Evolutionary conservation across 2,888 invertebrate species (phyloP).

Genomic region (Diaphora mendica): DNA sequence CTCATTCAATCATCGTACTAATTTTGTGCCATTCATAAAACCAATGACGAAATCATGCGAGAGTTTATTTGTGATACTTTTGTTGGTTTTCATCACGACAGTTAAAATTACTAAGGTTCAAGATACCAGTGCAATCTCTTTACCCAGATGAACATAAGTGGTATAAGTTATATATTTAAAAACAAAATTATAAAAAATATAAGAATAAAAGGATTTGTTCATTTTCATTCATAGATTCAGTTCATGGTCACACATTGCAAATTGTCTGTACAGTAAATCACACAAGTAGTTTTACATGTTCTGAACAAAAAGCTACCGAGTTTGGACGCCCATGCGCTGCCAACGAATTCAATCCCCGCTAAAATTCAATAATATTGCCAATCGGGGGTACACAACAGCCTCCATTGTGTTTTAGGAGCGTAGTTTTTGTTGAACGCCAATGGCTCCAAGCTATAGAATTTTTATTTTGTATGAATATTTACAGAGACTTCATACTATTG

Average conservation of each 20-base stretch:
- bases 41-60: neutral
- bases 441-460: constrained; percentile 39
- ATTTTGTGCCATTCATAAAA: neutral
- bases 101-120: too few relatives aligned
- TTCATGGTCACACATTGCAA: constrained; percentile 22
- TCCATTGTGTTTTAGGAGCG: constrained; percentile 54
- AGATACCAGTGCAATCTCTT: too few relatives aligned
- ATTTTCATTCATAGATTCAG: neutral
- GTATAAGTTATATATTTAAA: too few relatives aligned
- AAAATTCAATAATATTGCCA: constrained; percentile 63
- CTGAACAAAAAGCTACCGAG: constrained; percentile 29
- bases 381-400: constrained; percentile 52
- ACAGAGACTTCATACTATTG: constrained; percentile 8
- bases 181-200: neutral
- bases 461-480: constrained; percentile 26
- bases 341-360: constrained; percentile 56
- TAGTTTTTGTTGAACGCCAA: constrained; percentile 48
- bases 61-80: neutral
- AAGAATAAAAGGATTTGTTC: neutral
- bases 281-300: constrained; percentile 33
- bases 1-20: neutral
- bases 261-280: constrained; percentile 21
- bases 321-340: constrained; percentile 29
- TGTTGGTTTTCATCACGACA: too few relatives aligned
- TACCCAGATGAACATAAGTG: too few relatives aligned